Conservation (phyloP, 2,797 vertebrate species). For the Molossus molossus region DNA sequence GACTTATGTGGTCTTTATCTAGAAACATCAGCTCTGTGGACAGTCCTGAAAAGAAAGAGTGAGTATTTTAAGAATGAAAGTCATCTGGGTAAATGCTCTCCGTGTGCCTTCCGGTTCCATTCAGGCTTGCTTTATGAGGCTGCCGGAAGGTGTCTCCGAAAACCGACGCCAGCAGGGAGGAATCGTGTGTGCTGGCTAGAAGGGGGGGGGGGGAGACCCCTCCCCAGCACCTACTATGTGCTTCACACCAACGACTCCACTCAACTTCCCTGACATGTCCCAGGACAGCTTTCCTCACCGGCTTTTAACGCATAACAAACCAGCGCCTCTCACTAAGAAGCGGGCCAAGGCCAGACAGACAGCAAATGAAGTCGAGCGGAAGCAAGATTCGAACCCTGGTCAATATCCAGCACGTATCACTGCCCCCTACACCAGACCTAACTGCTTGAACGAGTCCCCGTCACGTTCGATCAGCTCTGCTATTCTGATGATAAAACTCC, state of each 20-base stretch:
- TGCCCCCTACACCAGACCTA: conserved; percentile 71
- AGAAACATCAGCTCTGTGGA: conserved; percentile 60
- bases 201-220: background rate
- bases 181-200: background rate
- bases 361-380: background rate
- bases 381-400: conserved; percentile 70
- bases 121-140: background rate
- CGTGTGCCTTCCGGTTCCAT: background rate
- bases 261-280: background rate
- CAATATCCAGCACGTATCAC: conserved; percentile 65
- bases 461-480: conserved; percentile 83
- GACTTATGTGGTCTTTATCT: conserved; percentile 64
- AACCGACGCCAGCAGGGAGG: conserved; percentile 11
- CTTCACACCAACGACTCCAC: background rate
- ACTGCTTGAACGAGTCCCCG: conserved; percentile 81
- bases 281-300: conserved; percentile 50
- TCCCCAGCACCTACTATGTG: conserved; percentile 8
- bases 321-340: background rate
- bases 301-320: conserved; percentile 42
- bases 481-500: conserved; percentile 85
- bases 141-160: background rate
- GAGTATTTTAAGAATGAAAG: conserved; percentile 78
- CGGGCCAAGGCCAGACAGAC: conserved; percentile 49
- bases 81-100: conserved; percentile 45
- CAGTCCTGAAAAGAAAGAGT: background rate